phyloP scores from a whole-genome alignment of 2,888 invertebrate genomes.

The Prosopocoilus inquinatus region DNA sequence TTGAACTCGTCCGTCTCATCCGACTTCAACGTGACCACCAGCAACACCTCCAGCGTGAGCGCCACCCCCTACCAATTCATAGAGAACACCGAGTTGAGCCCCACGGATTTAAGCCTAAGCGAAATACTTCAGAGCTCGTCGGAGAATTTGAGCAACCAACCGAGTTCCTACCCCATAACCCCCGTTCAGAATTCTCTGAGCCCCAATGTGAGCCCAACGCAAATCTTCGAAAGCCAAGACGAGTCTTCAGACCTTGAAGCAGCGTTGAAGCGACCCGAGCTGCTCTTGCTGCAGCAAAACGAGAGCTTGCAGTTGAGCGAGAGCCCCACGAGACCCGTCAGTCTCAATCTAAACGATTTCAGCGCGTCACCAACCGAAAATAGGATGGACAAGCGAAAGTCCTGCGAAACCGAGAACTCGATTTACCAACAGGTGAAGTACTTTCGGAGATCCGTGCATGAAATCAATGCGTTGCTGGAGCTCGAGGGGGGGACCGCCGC shows the following conservation, averaged over 20 bases:
- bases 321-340: conserved; percentile 27
- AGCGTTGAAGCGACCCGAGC: conserved; percentile 12
- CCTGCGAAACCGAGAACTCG: conserved; percentile 42
- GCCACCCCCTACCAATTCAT: conserved; percentile 31
- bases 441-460: conserved; percentile 70
- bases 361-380: conserved; percentile 24
- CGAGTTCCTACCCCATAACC: conserved; percentile 43
- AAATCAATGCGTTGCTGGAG: conserved; percentile 64
- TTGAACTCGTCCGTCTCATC: conserved; percentile 18
- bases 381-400: conserved; percentile 43
- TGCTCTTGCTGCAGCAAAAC: neutral
- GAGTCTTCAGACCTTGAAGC: conserved; percentile 30
- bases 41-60: conserved; percentile 7
- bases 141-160: conserved; percentile 45
- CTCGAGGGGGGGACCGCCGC: conserved; percentile 8
- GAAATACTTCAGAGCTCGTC: conserved; percentile 43
- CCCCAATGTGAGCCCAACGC: conserved; percentile 44
- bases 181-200: conserved; percentile 41
- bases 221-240: conserved; percentile 20
- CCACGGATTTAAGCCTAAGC: conserved; percentile 41
- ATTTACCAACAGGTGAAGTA: conserved; percentile 78
- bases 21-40: conserved; percentile 10
- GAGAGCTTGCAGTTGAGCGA: conserved; percentile 18
- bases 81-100: conserved; percentile 39
- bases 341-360: conserved; percentile 43